Evolutionary conservation across 2,888 invertebrate genomes (phyloP), one percentile per base, ranked within the genome.

Genomic region (Pedicia rivosa): DNA sequence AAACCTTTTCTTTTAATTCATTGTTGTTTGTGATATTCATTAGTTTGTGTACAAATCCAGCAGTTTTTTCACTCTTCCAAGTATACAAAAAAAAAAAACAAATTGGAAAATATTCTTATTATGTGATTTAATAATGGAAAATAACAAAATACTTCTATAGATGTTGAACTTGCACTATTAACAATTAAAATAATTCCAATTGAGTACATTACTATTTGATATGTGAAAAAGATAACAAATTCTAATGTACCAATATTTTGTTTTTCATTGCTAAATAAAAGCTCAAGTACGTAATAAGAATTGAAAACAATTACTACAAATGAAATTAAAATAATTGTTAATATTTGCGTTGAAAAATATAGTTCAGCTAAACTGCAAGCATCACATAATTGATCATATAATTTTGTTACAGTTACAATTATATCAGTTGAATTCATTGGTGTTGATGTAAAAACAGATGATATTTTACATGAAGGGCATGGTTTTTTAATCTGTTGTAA

Each of bases 251-350:
- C 57, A 29, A 53, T 50, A 36, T 57, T 59, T 37, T 53, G 42
- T 1, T 51, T 49, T 17, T 52, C 55, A 6, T 55, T 54, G 39
- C 49, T 52, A 12, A 59, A 28, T 38, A 24, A 24, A 8, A n/a
- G 56, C 14, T 57, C 57, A 34, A 58, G 39, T 29, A 57, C 52
- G 36, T 57, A 57, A 39, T 57, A 57, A 33, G 50, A 52, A 38
- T 57, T 58, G 13, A 57, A 57, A 3, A 58, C 45, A 39, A 57
- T 58, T 15, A 58, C 57, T 0, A 57, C 35, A 40, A 58, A 58
- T 0, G 57, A 56, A 17, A 58, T 57, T 7, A 54, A 49, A 17
- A 56, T 50, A 16, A 58, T 57, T 10, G 56, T 55, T 9, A 57
- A 39, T 38, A 57, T 37, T 0, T 57, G 57, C 43, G 55, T 55